Evolutionary conservation across 1,140 invertebrate species (phyloP).

Genomic region (Brachionus asplanchnoidis): DNA sequence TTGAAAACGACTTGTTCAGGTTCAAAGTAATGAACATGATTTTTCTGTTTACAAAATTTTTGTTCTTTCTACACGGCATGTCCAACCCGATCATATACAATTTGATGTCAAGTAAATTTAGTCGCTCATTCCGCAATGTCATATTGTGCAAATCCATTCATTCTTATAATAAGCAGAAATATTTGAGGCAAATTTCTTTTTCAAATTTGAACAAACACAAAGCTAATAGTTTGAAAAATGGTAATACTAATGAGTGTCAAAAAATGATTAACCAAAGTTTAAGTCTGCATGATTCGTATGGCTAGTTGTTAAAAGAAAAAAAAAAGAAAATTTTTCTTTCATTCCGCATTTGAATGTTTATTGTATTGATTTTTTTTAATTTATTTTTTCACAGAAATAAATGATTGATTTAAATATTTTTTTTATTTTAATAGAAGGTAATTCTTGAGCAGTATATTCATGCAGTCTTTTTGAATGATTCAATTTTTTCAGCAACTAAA

Average conservation of each 20-base stretch:
- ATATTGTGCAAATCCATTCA: neutral
- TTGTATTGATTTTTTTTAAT: neutral
- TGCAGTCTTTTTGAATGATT: no score
- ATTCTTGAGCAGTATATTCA: no score
- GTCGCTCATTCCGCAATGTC: conserved; percentile 41
- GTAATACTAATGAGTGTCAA: neutral
- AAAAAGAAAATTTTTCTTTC: neutral
- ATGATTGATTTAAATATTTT: no score
- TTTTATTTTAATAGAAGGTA: no score
- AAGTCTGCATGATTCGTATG: neutral
- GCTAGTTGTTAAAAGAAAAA: neutral
- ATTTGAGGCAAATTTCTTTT: neutral
- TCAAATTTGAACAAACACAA: neutral
- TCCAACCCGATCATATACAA: conserved; percentile 41
- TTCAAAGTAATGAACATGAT: neutral
- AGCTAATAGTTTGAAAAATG: neutral
- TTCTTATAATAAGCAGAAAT: neutral
- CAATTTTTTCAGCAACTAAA: no score
- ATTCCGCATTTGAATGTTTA: neutral
- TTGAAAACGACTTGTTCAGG: neutral
- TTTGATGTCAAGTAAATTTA: conserved; percentile 48
- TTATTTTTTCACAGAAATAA: neutral
- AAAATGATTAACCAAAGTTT: neutral
- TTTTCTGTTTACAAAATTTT: conserved; percentile 24
- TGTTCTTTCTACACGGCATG: conserved; percentile 42